Base-by-base conservation (phyloP, 2,113 vertebrate genomes). In the Istiophorus platypterus region DNA sequence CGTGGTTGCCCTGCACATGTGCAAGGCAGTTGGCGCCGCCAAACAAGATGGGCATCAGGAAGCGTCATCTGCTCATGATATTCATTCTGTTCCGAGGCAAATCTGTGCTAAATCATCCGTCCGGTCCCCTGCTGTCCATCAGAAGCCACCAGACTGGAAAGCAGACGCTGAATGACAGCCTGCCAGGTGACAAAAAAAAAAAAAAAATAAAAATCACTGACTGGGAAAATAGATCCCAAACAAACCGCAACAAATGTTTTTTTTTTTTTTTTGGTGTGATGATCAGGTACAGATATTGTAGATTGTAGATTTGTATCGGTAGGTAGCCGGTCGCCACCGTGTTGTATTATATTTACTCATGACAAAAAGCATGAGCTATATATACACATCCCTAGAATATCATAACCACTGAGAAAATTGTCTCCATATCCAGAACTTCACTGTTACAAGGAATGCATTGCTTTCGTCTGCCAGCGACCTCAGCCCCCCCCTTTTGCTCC, bases 381-480 rank as follows among this genome's bases (percentile, higher is more conserved):
- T 78, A 85, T 84, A 85, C 71, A 80, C 76, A 61, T 56, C 67
- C 89, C 81, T 26, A 85, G 92, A 93, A 92, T 91, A 90, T 93
- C 87, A 54, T 81, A 88, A 94, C 93, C 92, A 4, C 92, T 56
- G 76, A 91, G 90, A 88, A 92, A 93, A 89, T 89, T 75, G 86
- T 91, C 87, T 91, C 89, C 84, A 84, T 85, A 91, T 93, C 88
- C 93, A 92, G 78, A 91, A 84, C 68, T 88, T 76, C 59, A 86
- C 89, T 92, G 84, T 90, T 90, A 91, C 82, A 84, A 93, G 92
- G 91, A 95, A 95, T 94, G 92, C 90, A 72, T 92, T 68, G 71
- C 83, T 75, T 63, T 72, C 57, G 78, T 67, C 81, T 92, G 93
- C 92, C 94, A 95, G 88, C 62, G 91, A 91, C 92, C 92, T 94